Conservation (phyloP, 1,140 invertebrate species). For the Adoxophyes honmai region DNA sequence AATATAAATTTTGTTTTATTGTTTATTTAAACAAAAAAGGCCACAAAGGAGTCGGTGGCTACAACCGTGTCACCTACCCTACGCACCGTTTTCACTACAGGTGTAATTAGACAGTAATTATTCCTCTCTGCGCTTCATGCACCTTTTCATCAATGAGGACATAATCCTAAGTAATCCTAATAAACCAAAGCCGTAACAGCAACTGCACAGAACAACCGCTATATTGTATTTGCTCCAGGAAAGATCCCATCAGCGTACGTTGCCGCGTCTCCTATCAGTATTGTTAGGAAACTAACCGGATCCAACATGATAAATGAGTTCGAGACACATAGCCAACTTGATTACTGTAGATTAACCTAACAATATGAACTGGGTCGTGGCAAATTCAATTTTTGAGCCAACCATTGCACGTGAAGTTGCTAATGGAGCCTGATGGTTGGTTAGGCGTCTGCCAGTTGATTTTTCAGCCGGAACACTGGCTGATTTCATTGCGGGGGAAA, state of each 20-base stretch:
- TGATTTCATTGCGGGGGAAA: no score
- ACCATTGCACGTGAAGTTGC: constrained; percentile 12
- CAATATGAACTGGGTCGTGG: constrained; percentile 40
- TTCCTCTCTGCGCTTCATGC: no score
- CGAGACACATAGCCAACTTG: constrained; percentile 39
- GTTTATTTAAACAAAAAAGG: no score
- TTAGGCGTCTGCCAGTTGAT: neutral
- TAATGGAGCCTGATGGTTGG: constrained; percentile 9
- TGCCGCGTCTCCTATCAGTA: neutral
- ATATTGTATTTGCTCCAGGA: neutral
- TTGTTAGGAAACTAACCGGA: constrained; percentile 29
- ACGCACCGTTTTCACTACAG: no score
- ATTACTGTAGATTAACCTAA: constrained; percentile 51
- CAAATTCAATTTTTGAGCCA: constrained; percentile 39
- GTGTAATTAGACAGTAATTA: no score
- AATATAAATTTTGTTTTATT: no score
- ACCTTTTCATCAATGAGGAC: no score
- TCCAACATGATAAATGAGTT: constrained; percentile 40
- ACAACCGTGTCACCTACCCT: no score
- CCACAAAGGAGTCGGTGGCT: no score
- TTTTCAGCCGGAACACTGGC: neutral
- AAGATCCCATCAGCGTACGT: neutral
- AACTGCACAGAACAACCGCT: no score
- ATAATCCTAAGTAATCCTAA: no score
- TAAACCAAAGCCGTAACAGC: no score